A percentile compares a stretch with the other conserved stretches of the same genome.
These are phyloP conservation scores for Drosophila paramelanica DNA, from an alignment of 2,888 invertebrate species.

Conservation along the genomic window DNA sequence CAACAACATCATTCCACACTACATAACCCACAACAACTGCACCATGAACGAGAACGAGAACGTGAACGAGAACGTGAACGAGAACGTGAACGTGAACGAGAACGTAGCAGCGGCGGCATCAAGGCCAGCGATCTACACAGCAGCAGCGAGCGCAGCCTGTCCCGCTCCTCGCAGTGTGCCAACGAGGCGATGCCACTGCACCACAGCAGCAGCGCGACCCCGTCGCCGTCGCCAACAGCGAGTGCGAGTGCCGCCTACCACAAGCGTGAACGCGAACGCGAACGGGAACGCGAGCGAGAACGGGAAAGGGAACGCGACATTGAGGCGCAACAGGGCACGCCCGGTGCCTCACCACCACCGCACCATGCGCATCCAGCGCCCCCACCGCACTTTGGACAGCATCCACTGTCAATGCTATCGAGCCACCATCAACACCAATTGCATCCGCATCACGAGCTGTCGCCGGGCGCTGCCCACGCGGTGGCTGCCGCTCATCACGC, in stretches of 20 bases:
- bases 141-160: conserved; percentile 69
- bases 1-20: conserved; percentile 71
- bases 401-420: conserved; percentile 76
- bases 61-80: conserved; percentile 33
- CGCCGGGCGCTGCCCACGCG: conserved; percentile 41
- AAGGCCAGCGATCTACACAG: conserved; percentile 61
- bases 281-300: conserved; percentile 50
- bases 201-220: conserved; percentile 59
- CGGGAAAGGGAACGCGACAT: conserved; percentile 50
- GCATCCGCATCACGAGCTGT: conserved; percentile 41
- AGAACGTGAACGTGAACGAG: conserved; percentile 26
- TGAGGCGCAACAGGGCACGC: conserved; percentile 50
- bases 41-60: conserved; percentile 60
- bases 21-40: conserved; percentile 67
- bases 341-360: conserved; percentile 63
- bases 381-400: conserved; percentile 77
- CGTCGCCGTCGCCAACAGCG: conserved; percentile 64
- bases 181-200: conserved; percentile 39
- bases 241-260: conserved; percentile 44
- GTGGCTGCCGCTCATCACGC: conserved; percentile 68
- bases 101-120: conserved; percentile 53
- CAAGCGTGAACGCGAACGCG: conserved; percentile 61
- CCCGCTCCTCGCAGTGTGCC: conserved; percentile 62
- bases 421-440: conserved; percentile 69
- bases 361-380: conserved; percentile 56